A percentile compares a stretch with the other conserved stretches of the same genome.
Conservation (phyloP, 1,140 invertebrate genomes). For the Samia ricini region DNA sequence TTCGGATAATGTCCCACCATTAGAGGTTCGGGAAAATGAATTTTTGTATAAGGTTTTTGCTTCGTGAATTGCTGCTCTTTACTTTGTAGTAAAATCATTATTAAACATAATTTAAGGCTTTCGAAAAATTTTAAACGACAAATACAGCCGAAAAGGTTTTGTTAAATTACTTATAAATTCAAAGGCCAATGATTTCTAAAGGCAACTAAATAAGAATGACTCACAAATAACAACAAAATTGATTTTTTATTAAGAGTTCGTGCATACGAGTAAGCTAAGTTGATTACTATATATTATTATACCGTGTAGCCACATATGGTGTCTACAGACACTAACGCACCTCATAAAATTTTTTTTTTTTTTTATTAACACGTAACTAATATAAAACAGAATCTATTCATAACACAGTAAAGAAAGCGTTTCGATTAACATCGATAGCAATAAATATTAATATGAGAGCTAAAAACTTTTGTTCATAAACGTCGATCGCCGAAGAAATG, state of each 20-base stretch:
- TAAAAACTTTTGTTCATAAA: constrained; percentile 54
- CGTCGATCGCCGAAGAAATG: constrained; percentile 38
- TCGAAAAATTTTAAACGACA: constrained; percentile 18
- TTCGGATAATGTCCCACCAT: constrained; percentile 59
- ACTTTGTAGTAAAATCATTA: constrained; percentile 27
- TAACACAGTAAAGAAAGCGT: constrained; percentile 59
- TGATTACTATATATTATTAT: constrained; percentile 29
- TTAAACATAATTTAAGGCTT: constrained; percentile 22
- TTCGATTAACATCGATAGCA: constrained; percentile 51
- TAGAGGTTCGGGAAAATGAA: constrained; percentile 55
- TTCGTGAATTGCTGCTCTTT: constrained; percentile 37
- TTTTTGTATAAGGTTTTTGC: constrained; percentile 46
- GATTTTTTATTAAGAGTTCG: constrained; percentile 23
- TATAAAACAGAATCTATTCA: constrained; percentile 68
- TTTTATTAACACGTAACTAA: constrained; percentile 62
- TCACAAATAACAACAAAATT: constrained; percentile 11
- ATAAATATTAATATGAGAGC: constrained; percentile 69
- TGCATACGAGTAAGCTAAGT: constrained; percentile 24
- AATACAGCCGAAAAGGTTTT: constrained; percentile 15
- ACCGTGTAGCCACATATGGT: constrained; percentile 40
- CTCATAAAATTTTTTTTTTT: constrained; percentile 50
- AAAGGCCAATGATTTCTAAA: not conserved
- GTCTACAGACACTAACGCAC: constrained; percentile 29
- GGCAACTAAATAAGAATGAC: not conserved
- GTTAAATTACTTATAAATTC: constrained; percentile 17